A percentile compares a stretch with the other conserved stretches of the same genome.
Conservation (phyloP, 2,113 vertebrate genomes). For the Silurus asotus region DNA sequence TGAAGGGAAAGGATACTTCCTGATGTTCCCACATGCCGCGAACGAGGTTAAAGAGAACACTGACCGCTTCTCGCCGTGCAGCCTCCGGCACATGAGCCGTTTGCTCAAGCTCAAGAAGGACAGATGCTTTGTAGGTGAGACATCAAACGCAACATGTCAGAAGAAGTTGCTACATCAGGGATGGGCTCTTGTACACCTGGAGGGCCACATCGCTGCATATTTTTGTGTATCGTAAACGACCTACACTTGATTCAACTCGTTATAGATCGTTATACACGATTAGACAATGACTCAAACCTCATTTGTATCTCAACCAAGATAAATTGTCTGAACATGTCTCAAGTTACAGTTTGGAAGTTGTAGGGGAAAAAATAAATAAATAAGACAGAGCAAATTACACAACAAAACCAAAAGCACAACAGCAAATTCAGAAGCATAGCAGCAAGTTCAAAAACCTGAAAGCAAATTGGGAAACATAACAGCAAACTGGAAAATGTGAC, state of each 20-base stretch:
- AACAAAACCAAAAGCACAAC: background rate
- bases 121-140: constrained; percentile 77
- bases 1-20: constrained; percentile 70
- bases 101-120: constrained; percentile 76
- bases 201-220: background rate
- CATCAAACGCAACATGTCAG: background rate
- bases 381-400: background rate
- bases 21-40: constrained; percentile 80
- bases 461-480: too few relatives aligned
- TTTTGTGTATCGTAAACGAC: background rate
- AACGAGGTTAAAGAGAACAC: constrained; percentile 76
- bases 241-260: background rate
- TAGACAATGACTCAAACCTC: constrained; percentile 2
- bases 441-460: too few relatives aligned
- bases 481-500: background rate
- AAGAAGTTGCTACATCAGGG: background rate
- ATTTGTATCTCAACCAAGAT: background rate
- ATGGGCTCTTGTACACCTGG: background rate
- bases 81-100: constrained; percentile 67
- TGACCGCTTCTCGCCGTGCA: constrained; percentile 78
- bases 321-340: background rate
- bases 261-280: background rate
- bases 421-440: background rate
- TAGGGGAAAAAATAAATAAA: background rate
- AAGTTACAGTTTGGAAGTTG: background rate